Evolutionary conservation across 2,113 vertebrate genomes (phyloP).

Genomic region (Thunnus thynnus): DNA sequence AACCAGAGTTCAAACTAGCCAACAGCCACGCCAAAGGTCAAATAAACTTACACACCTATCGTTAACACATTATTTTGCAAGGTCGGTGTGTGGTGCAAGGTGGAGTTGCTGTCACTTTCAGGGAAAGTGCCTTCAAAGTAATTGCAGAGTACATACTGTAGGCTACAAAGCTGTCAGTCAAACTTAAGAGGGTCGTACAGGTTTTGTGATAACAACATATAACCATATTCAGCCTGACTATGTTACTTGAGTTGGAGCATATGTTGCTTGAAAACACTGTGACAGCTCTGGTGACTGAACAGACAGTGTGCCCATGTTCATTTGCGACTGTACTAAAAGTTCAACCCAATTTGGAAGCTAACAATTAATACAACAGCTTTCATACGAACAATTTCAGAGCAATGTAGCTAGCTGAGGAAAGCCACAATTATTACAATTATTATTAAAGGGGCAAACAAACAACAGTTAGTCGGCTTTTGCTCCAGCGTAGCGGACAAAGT

Average conservation of each 20-base stretch:
- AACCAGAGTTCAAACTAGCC: neutral
- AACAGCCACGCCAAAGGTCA: slow-evolving; percentile 60
- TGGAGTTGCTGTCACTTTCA: neutral
- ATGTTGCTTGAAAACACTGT: slow-evolving; percentile 11
- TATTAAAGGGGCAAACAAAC: slow-evolving; percentile 23
- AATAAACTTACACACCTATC: slow-evolving; percentile 43
- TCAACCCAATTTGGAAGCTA: neutral
- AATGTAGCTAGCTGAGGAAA: slow-evolving; percentile 5
- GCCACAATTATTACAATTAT: slow-evolving; percentile 19
- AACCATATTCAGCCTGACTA: neutral
- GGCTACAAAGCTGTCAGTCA: neutral
- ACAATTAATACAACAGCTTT: neutral
- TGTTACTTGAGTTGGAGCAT: slow-evolving; percentile 8
- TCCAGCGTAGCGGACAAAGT: neutral
- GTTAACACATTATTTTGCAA: slow-evolving; percentile 3
- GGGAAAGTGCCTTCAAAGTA: neutral
- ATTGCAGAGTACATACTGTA: neutral
- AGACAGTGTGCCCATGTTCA: neutral
- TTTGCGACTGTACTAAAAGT: neutral
- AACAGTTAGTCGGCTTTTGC: neutral
- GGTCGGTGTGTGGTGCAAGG: neutral
- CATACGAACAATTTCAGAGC: neutral
- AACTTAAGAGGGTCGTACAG: neutral
- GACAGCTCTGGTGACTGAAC: neutral
- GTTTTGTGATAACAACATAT: neutral